Evolutionary conservation across 2,888 invertebrate genomes (phyloP).

Genomic region (Brachypterus glaber): DNA sequence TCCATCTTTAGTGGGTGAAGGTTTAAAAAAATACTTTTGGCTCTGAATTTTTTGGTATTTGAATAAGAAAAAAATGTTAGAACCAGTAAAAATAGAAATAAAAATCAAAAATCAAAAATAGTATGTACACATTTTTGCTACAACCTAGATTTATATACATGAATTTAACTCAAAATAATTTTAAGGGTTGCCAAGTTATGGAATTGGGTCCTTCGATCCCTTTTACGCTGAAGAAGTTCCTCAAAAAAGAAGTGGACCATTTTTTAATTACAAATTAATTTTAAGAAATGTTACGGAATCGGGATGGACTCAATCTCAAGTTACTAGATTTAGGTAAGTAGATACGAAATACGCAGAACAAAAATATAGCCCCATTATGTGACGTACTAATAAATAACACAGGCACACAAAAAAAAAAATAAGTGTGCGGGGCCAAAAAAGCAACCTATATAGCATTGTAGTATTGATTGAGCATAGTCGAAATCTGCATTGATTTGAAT

Average conservation of each 20-base stretch:
- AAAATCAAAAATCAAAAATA: background rate
- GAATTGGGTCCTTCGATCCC: slow-evolving; percentile 69
- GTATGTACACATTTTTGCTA: slow-evolving; percentile 5
- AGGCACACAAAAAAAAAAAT: too few relatives aligned
- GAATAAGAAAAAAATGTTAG: too few relatives aligned
- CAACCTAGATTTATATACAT: background rate
- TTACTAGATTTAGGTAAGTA: slow-evolving; percentile 67
- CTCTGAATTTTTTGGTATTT: too few relatives aligned
- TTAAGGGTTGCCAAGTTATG: slow-evolving; percentile 61
- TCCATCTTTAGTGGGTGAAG: too few relatives aligned
- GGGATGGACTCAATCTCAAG: slow-evolving; percentile 67
- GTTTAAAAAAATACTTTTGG: too few relatives aligned
- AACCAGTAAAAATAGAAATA: background rate
- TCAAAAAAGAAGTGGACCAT: slow-evolving; percentile 51
- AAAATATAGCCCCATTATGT: too few relatives aligned
- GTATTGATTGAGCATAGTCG: too few relatives aligned
- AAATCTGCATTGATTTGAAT: too few relatives aligned
- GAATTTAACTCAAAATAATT: slow-evolving; percentile 13
- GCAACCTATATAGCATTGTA: too few relatives aligned
- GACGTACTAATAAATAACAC: too few relatives aligned
- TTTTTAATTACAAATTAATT: slow-evolving; percentile 59
- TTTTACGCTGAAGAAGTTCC: slow-evolving; percentile 60
- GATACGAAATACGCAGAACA: too few relatives aligned
- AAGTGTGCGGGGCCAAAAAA: too few relatives aligned
- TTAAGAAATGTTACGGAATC: slow-evolving; percentile 65